A percentile compares a stretch with the other conserved stretches of the same genome.
Conservation (phyloP, 2,113 vertebrate genomes). For the Pangasianodon gigas region DNA sequence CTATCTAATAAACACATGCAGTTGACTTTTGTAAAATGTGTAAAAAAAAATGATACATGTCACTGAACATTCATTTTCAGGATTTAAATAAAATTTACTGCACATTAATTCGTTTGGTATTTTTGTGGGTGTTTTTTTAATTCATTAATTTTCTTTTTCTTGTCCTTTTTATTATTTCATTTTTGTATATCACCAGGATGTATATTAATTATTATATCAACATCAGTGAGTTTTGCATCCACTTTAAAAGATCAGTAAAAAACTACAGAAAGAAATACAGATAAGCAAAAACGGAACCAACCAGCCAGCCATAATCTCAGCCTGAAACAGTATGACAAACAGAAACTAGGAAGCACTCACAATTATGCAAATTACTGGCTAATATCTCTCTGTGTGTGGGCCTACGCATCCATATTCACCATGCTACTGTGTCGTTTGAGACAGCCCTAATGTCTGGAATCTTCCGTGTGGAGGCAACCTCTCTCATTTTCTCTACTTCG, state of each 20-base stretch:
- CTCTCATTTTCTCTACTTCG: background rate
- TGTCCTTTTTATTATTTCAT: background rate
- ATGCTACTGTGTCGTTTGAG: background rate
- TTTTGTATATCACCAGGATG: background rate
- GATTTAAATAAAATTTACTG: background rate
- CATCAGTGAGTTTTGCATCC: background rate
- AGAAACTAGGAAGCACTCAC: constrained; percentile 15
- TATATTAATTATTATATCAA: background rate
- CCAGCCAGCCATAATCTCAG: background rate
- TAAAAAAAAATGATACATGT: background rate
- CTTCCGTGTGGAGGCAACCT: constrained; percentile 5
- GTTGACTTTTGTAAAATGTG: background rate
- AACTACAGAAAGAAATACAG: background rate
- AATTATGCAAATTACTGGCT: constrained; percentile 32
- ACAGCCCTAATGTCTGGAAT: constrained; percentile 18
- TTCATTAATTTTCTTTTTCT: background rate
- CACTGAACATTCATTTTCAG: background rate
- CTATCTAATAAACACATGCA: background rate
- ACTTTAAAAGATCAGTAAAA: background rate
- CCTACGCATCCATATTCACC: constrained; percentile 10
- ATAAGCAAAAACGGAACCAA: background rate
- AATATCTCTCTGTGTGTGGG: background rate
- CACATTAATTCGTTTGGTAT: background rate
- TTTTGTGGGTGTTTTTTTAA: background rate
- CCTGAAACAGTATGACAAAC: background rate